phyloP scores from a whole-genome alignment of 2,113 vertebrate species.

The Python bivittatus region DNA sequence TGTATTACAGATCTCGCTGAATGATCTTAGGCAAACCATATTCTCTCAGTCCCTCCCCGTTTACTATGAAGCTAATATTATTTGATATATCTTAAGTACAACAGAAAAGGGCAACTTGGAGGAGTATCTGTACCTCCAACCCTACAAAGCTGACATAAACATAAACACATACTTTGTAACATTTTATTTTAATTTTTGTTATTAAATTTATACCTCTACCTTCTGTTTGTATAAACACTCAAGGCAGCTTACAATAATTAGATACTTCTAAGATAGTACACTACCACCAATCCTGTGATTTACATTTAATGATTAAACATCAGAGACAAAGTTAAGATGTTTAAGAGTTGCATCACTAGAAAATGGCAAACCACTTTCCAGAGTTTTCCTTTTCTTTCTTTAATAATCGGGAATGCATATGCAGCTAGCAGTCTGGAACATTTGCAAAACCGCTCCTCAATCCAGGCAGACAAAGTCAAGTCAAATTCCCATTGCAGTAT shows the following conservation, averaged over 20 bases:
- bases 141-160: no score
- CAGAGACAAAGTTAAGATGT: background rate
- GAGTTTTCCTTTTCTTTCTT: background rate
- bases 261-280: background rate
- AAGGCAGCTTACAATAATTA: background rate
- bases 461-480: background rate
- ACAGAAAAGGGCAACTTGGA: no score
- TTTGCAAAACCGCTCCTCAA: background rate
- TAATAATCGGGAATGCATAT: background rate
- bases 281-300: background rate
- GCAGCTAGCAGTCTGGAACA: background rate
- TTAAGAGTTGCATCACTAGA: background rate
- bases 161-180: no score
- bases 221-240: no score
- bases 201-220: no score
- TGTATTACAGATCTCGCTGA: background rate
- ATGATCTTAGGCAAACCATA: background rate
- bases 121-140: no score
- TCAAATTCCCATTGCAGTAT: background rate
- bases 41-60: background rate
- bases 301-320: background rate
- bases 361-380: no score
- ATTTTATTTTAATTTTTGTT: no score
- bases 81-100: background rate
- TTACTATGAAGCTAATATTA: background rate